phyloP scores from a whole-genome alignment of 2,888 invertebrate species.

The Dasysyrphus tricinctus region DNA sequence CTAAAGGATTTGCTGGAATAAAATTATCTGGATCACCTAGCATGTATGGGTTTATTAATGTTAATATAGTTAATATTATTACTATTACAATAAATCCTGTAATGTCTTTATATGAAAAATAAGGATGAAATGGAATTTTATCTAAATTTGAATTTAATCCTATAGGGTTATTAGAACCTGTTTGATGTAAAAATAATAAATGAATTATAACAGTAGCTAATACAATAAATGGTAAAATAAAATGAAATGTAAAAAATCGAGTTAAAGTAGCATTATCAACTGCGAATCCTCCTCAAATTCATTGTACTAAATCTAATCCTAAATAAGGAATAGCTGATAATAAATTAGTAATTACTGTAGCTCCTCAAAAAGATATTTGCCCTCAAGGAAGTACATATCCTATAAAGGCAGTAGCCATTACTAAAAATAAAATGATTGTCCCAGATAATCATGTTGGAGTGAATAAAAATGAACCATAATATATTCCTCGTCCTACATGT shows the following conservation, averaged over 20 bases:
- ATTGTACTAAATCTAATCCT: conserved; percentile 87
- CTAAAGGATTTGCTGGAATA: conserved; percentile 84
- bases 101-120: conserved; percentile 87
- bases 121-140: conserved; percentile 89
- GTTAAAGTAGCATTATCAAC: conserved; percentile 89
- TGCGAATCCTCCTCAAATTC: conserved; percentile 91
- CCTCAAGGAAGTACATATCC: conserved; percentile 91
- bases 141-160: conserved; percentile 87
- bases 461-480: conserved; percentile 85
- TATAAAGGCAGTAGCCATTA: conserved; percentile 90
- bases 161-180: conserved; percentile 88
- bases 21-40: conserved; percentile 90
- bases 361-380: conserved; percentile 92
- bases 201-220: conserved; percentile 86
- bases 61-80: conserved; percentile 84
- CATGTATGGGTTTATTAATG: conserved; percentile 85
- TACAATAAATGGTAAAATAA: conserved; percentile 89
- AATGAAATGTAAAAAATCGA: conserved; percentile 90
- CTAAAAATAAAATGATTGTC: conserved; percentile 87
- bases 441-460: conserved; percentile 87
- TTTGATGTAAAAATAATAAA: conserved; percentile 87
- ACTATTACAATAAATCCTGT: conserved; percentile 86
- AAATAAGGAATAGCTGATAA: conserved; percentile 89
- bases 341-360: conserved; percentile 91
- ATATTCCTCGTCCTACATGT: conserved; percentile 88